Evolutionary conservation across 2,888 invertebrate species (phyloP).

Genomic region (Ophion ventricosus): DNA sequence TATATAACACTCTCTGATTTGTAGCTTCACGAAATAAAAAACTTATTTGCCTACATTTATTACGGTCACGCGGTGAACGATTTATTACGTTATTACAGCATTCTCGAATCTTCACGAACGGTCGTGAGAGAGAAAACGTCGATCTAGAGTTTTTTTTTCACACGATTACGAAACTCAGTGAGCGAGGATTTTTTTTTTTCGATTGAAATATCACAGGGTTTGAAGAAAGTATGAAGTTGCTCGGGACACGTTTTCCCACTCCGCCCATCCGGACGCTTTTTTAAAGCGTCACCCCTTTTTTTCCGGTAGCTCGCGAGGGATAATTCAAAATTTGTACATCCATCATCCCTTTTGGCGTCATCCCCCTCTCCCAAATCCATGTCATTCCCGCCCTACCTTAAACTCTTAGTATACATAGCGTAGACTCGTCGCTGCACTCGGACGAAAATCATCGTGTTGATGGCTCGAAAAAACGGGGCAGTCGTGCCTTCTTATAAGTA

Average conservation of each 20-base stretch:
- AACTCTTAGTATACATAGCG: conserved; percentile 66
- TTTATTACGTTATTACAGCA: conserved; percentile 11
- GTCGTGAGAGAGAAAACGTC: neutral
- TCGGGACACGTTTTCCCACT: conserved; percentile 70
- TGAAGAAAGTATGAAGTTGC: conserved; percentile 60
- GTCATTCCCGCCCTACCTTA: conserved; percentile 46
- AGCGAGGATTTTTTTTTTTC: conserved; percentile 41
- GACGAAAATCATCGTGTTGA: conserved; percentile 12
- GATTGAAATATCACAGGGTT: conserved; percentile 45
- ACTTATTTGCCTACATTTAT: conserved; percentile 29
- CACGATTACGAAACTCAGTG: conserved; percentile 59
- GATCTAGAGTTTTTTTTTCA: conserved; percentile 56
- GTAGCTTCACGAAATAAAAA: conserved; percentile 33
- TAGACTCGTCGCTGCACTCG: conserved; percentile 18
- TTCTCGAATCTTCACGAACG: conserved; percentile 31
- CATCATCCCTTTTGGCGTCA: conserved; percentile 75
- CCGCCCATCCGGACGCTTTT: conserved; percentile 73
- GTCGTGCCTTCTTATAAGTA: neutral
- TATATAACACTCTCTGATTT: conserved; percentile 27
- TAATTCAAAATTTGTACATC: conserved; percentile 80
- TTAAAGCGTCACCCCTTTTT: conserved; percentile 68
- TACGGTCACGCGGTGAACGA: neutral
- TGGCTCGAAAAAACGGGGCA: neutral
- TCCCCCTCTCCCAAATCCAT: conserved; percentile 50
- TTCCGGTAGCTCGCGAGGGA: conserved; percentile 69